Conservation (phyloP, 2,888 invertebrate species). For the Brenthis daphne region DNA sequence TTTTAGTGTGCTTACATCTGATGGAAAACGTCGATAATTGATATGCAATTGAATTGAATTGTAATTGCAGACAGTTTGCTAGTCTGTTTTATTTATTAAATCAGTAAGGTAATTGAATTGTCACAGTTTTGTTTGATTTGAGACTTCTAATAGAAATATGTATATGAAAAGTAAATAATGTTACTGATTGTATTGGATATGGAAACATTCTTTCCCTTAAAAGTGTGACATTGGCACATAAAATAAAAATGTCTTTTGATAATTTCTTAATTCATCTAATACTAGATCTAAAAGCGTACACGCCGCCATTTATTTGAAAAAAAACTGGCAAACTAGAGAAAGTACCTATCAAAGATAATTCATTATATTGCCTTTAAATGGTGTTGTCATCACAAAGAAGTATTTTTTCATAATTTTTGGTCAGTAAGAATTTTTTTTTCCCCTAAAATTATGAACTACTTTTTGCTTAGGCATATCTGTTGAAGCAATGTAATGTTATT, state of each 20-base stretch:
- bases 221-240: not conserved
- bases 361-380: no score
- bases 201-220: not conserved
- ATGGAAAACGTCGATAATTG: slow-evolving; percentile 23
- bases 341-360: no score
- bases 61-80: slow-evolving; percentile 64
- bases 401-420: no score
- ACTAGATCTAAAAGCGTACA: no score
- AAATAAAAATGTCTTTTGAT: no score
- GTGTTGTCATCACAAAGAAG: no score
- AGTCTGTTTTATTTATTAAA: slow-evolving; percentile 71
- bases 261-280: no score
- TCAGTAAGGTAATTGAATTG: slow-evolving; percentile 12
- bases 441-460: slow-evolving; percentile 6
- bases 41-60: slow-evolving; percentile 30
- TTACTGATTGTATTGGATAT: slow-evolving; percentile 1
- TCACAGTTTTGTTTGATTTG: not conserved
- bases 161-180: not conserved
- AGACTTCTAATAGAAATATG: slow-evolving; percentile 4
- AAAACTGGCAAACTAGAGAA: no score
- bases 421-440: no score
- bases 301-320: no score
- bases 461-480: slow-evolving; percentile 62
- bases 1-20: slow-evolving; percentile 32
- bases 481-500: slow-evolving; percentile 61